Percentiles rank a stretch among this genome's conserved stretches.
phyloP scores from a whole-genome alignment of 1,140 invertebrate genomes.

The Argopecten irradians region DNA sequence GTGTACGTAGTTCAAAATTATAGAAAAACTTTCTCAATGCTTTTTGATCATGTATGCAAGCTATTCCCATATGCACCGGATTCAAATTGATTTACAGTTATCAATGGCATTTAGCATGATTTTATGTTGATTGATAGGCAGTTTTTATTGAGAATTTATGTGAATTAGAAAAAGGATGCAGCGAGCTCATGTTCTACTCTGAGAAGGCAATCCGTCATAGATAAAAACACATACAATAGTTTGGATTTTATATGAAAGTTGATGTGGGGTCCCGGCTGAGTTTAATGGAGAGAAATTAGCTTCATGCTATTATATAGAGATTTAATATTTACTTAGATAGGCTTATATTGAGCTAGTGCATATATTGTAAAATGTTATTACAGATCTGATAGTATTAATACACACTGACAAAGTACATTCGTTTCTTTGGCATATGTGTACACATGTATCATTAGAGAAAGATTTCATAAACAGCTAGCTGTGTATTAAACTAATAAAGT shows the following conservation, averaged over 20 bases:
- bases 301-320: background rate
- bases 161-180: background rate
- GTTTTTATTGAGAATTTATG: background rate
- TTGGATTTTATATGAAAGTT: background rate
- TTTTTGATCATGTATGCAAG: no score
- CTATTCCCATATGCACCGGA: no score
- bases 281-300: background rate
- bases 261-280: background rate
- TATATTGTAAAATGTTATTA: no score
- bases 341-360: no score
- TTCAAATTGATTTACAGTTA: conserved; percentile 2
- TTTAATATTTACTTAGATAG: no score
- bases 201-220: background rate
- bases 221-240: background rate
- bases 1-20: no score
- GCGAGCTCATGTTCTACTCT: background rate
- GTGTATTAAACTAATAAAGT: background rate
- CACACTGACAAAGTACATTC: background rate
- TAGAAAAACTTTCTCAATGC: no score
- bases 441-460: no score
- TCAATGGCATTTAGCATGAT: background rate
- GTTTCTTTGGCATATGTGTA: no score
- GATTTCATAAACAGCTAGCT: no score
- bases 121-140: background rate
- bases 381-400: no score